Conservation (phyloP, 92 coral and sea anemone genomes). For the Palythoa heliodiscus region DNA sequence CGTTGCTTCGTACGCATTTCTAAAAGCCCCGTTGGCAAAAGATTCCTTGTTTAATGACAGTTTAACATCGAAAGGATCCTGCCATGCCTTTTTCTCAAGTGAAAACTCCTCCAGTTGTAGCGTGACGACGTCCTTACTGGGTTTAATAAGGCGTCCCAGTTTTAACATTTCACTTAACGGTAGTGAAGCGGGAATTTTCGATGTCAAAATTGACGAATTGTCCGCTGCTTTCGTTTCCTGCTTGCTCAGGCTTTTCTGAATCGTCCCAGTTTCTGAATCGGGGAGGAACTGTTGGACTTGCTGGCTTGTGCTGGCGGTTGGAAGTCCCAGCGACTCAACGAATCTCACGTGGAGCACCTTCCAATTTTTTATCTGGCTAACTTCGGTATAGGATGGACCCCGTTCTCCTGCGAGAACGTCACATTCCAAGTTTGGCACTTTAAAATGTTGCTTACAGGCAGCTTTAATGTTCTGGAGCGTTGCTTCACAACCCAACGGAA, state of each 20-base stretch:
- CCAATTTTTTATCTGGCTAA: conserved; percentile 55
- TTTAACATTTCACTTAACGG: conserved; percentile 63
- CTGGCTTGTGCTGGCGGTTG: background rate
- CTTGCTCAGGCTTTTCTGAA: too few relatives aligned
- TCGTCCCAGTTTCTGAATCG: too few relatives aligned
- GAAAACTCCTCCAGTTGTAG: conserved; percentile 60
- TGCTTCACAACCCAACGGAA: conserved; percentile 45
- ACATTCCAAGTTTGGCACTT: conserved; percentile 40
- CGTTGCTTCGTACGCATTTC: conserved; percentile 19
- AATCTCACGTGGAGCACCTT: conserved; percentile 55
- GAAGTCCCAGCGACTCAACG: conserved; percentile 11
- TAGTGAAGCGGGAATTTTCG: conserved; percentile 53
- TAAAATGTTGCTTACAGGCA: conserved; percentile 37
- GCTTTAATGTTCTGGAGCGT: conserved; percentile 46
- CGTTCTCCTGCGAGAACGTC: conserved; percentile 56
- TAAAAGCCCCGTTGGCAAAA: conserved; percentile 8
- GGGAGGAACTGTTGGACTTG: background rate
- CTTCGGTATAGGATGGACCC: conserved; percentile 52
- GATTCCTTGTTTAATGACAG: background rate
- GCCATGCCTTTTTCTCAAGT: conserved; percentile 48
- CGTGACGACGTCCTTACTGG: conserved; percentile 52
- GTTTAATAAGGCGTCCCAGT: conserved; percentile 57
- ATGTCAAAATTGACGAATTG: conserved; percentile 11
- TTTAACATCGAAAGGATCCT: conserved; percentile 32
- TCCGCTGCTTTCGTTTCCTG: background rate